Evolutionary conservation across 2,888 invertebrate species (phyloP).

Genomic region (Himalopsyche japonica): DNA sequence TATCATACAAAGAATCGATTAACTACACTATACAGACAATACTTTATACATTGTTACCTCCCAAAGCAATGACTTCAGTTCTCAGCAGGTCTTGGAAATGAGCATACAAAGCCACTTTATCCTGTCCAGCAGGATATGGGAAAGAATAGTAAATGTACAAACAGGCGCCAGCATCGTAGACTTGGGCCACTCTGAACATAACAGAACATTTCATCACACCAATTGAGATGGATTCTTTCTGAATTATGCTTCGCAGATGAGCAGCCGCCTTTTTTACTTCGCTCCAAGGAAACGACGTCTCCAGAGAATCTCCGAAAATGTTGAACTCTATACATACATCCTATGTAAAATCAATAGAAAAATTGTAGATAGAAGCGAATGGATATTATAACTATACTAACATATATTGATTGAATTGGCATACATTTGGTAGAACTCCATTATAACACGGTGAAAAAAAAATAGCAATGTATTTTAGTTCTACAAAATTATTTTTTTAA

Average conservation of each 20-base stretch:
- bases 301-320: slow-evolving; percentile 94
- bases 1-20: too few relatives aligned
- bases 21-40: too few relatives aligned
- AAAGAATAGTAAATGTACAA: slow-evolving; percentile 94
- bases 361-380: background rate
- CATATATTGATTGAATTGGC: too few relatives aligned
- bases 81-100: slow-evolving; percentile 85
- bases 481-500: too few relatives aligned
- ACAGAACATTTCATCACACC: slow-evolving; percentile 67
- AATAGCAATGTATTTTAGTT: too few relatives aligned
- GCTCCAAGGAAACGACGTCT: slow-evolving; percentile 98
- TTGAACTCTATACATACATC: slow-evolving; percentile 88
- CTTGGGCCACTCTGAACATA: slow-evolving; percentile 92
- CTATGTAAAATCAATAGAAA: slow-evolving; percentile 51
- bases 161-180: slow-evolving; percentile 95
- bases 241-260: slow-evolving; percentile 84
- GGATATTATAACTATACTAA: too few relatives aligned
- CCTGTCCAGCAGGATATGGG: slow-evolving; percentile 63
- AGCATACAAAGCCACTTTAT: slow-evolving; percentile 81
- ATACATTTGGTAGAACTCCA: too few relatives aligned
- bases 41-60: slow-evolving; percentile 57
- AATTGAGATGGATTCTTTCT: slow-evolving; percentile 63
- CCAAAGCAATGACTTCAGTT: slow-evolving; percentile 86
- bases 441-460: too few relatives aligned
- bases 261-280: slow-evolving; percentile 77